Evolutionary conservation across 2,113 vertebrate species (phyloP), one percentile per base, ranked within the genome.

Genomic region (Pollachius pollachius): DNA sequence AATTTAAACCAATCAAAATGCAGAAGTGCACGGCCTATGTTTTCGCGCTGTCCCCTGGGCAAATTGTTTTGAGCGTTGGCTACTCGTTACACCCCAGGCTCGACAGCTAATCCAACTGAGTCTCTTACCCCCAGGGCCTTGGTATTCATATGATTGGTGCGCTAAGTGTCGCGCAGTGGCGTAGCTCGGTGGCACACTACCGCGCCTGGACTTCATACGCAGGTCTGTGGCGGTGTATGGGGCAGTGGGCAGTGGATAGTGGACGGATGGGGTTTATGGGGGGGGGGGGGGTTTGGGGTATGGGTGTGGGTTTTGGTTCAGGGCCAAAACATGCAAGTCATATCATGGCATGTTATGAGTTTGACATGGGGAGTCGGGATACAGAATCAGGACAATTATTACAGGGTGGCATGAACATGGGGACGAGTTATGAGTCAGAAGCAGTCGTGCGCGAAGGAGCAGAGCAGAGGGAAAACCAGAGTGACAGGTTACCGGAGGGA

Each of bases 101-200:
- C 41, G 12, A 13, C 41, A 2, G 41, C 41, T 48, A 48, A 23
- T 23, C 3, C 2, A 23, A 23, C 23, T 23, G 3, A 13, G 8
- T 1, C 41, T 48, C 41, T 48, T 13, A 13, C 41, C 41, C 41
- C 59, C 78, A 27, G 80, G 92, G 92, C 91, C 90, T 91, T 89
- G 70, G 57, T 80, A 60, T 52, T 85, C 73, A 1, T 75, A 76
- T 12, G 90, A 86, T 73, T 83, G 91, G 73, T 73, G 84, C 82
- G 89, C 88, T 89, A 90, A 89, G 75, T 89, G 88, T 84, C 85
- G 80, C 87, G 91, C 85, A 21, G 90, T 89, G 0, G 88, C 86
- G 4, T 80, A 79, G 62, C 87, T 90, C 72, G 90, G 81, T 77
- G 83, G 79, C 80, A 89, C 71, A 37, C 71, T 76, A 21, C 90